Conservation (phyloP, 2,113 vertebrate species). For the Grallaria varia region DNA sequence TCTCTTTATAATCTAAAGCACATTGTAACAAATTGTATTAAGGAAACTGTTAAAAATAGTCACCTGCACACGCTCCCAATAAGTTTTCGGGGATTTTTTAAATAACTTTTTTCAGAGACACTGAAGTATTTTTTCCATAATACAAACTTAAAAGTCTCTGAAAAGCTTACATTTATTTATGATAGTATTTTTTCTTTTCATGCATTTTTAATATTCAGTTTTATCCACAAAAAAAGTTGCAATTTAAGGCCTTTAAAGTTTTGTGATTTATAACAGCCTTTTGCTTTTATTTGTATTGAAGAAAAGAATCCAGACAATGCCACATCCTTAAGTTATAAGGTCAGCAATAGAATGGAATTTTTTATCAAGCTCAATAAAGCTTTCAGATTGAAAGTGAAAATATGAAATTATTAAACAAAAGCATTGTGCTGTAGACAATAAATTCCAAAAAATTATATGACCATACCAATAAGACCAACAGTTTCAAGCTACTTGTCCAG, state of each 20-base stretch:
- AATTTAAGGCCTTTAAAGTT: constrained; percentile 20
- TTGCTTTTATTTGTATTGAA: constrained; percentile 19
- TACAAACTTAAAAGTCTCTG: neutral
- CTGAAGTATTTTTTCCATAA: neutral
- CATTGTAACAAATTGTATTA: neutral
- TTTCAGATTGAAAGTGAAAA: neutral
- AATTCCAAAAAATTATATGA: neutral
- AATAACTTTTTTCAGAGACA: neutral
- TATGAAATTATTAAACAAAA: neutral
- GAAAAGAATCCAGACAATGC: neutral
- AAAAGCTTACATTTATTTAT: neutral
- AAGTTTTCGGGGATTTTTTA: neutral
- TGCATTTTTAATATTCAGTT: constrained; percentile 37
- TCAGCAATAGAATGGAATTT: neutral
- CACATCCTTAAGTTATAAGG: neutral
- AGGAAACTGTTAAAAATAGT: neutral
- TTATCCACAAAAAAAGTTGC: constrained; percentile 7
- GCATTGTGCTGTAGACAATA: neutral
- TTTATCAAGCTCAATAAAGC: neutral
- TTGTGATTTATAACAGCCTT: neutral
- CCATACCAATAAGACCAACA: neutral
- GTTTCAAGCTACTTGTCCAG: neutral
- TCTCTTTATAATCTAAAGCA: neutral
- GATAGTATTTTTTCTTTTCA: constrained; percentile 41
- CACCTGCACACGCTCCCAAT: neutral